Evolutionary conservation across 2,888 invertebrate species (phyloP).

Genomic region (Sphaerophoria rueppellii): DNA sequence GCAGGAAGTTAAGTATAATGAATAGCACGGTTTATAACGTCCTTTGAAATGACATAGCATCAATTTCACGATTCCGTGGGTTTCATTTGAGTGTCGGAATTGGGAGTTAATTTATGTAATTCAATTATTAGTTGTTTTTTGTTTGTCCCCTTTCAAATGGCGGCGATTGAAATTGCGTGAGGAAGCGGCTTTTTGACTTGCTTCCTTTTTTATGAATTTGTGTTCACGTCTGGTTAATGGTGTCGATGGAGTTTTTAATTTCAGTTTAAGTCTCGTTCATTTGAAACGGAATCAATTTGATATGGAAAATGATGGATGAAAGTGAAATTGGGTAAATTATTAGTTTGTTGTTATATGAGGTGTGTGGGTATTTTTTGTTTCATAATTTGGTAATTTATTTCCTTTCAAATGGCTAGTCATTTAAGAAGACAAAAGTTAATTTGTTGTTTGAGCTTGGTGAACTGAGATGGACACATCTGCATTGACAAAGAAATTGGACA

Average conservation of each 20-base stretch:
- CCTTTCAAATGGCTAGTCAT: no score
- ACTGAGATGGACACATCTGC: no score
- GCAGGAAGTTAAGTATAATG: conserved; percentile 20
- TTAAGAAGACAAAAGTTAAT: no score
- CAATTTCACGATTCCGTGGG: conserved; percentile 71
- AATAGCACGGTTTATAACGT: conserved; percentile 48
- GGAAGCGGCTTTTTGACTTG: conserved; percentile 41
- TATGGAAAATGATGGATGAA: conserved; percentile 59
- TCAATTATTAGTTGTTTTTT: conserved; percentile 56
- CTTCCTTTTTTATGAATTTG: conserved; percentile 9
- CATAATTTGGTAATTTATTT: no score
- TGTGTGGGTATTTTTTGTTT: no score
- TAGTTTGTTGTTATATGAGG: no score
- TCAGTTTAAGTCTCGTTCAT: conserved; percentile 56
- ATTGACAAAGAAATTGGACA: no score
- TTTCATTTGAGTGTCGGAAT: conserved; percentile 45
- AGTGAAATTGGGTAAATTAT: conserved; percentile 34
- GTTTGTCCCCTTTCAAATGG: conserved; percentile 13
- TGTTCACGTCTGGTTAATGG: conserved; percentile 58
- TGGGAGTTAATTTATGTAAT: conserved; percentile 69
- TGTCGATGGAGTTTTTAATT: conserved; percentile 60
- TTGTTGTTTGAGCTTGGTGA: no score
- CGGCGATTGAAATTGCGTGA: conserved; percentile 58
- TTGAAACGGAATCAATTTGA: conserved; percentile 60
- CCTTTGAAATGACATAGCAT: conserved; percentile 61